A percentile compares a stretch with the other conserved stretches of the same genome.
Evolutionary conservation across 2,113 vertebrate species (phyloP).

Genomic region (Mandrillus leucophaeus): DNA sequence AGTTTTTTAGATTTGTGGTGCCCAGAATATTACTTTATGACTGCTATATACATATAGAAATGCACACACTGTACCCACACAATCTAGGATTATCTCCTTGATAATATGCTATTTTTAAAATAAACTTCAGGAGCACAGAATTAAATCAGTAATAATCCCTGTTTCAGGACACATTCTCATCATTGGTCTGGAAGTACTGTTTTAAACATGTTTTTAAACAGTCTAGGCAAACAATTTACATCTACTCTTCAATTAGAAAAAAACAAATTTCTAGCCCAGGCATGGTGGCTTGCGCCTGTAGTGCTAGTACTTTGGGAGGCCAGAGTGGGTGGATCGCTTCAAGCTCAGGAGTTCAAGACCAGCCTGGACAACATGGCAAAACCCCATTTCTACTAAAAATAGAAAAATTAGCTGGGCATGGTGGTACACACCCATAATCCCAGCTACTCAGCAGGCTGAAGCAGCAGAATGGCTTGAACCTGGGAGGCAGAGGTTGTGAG

Average conservation of each 20-base stretch:
- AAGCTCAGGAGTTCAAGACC: too few species aligned
- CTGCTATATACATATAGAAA: neutral
- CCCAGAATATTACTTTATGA: slow-evolving; percentile 22
- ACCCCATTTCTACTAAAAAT: too few species aligned
- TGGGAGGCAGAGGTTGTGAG: too few species aligned
- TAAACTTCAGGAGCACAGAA: neutral
- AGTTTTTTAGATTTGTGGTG: neutral
- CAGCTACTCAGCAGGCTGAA: too few species aligned
- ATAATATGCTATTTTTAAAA: neutral
- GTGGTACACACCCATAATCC: too few species aligned
- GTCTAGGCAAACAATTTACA: neutral
- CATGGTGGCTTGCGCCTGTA: too few species aligned
- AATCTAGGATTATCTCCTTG: neutral
- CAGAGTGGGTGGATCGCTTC: too few species aligned
- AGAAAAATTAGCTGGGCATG: too few species aligned
- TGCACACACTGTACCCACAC: neutral
- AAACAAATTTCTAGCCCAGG: too few species aligned
- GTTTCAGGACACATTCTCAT: neutral
- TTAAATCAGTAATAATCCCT: neutral
- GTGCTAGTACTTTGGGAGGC: too few species aligned
- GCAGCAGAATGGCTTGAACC: too few species aligned
- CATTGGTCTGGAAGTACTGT: neutral
- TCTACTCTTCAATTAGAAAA: neutral
- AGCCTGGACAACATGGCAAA: too few species aligned
- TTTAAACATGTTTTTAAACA: slow-evolving; percentile 29